phyloP scores from a whole-genome alignment of 2,113 vertebrate genomes.

The Chionis minor region DNA sequence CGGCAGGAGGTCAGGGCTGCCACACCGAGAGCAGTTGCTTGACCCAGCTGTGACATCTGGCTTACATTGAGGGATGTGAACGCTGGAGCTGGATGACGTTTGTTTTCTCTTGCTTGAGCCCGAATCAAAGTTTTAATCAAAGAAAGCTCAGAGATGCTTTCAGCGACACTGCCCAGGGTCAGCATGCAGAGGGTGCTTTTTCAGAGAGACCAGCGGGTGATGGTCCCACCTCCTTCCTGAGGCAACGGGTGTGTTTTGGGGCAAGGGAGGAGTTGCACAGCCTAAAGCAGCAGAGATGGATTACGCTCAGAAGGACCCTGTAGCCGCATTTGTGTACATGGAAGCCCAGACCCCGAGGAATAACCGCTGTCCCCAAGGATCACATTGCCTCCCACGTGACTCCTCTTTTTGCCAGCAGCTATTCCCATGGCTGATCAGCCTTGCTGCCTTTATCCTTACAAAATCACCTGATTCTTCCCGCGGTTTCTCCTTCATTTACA shows the following conservation, averaged over 20 bases:
- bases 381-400: neutral
- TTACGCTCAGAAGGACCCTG: neutral
- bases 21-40: neutral
- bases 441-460: neutral
- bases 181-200: neutral
- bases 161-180: neutral
- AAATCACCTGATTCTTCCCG: neutral
- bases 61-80: neutral
- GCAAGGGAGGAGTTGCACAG: neutral
- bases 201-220: neutral
- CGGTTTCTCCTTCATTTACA: neutral
- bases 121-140: conserved; percentile 14
- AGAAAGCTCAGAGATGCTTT: neutral
- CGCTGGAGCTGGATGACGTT: neutral
- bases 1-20: neutral
- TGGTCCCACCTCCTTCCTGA: neutral
- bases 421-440: neutral
- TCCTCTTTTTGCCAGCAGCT: neutral
- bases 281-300: neutral
- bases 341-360: neutral
- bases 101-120: conserved; percentile 43
- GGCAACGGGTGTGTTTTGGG: neutral
- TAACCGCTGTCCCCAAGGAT: neutral
- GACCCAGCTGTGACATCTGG: conserved; percentile 38
- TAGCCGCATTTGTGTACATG: neutral